A percentile compares a stretch with the other conserved stretches of the same genome.
These are phyloP conservation scores for Leptinotarsa juncta DNA, from an alignment of 2,888 invertebrate genomes.

Conservation along the genomic window DNA sequence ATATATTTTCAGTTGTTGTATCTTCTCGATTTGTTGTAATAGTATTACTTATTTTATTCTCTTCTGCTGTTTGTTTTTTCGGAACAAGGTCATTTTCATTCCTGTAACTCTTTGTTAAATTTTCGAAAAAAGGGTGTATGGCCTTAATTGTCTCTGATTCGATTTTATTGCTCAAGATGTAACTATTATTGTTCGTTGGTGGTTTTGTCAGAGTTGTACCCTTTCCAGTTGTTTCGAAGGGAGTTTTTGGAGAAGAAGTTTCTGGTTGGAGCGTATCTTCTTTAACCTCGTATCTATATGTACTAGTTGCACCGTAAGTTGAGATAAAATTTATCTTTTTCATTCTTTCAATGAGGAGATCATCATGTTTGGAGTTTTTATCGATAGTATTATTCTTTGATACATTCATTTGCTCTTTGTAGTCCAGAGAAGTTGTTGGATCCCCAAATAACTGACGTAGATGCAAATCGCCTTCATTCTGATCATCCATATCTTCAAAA, in stretches of 20 bases:
- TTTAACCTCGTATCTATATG: constrained; percentile 48
- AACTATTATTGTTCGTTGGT: constrained; percentile 49
- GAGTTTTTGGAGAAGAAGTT: constrained; percentile 40
- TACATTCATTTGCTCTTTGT: constrained; percentile 54
- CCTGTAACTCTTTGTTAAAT: constrained; percentile 36
- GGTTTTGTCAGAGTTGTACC: constrained; percentile 48
- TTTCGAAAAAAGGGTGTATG: constrained; percentile 39
- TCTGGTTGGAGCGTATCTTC: constrained; percentile 30
- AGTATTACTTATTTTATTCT: constrained; percentile 57
- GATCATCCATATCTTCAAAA: constrained; percentile 39
- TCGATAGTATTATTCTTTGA: constrained; percentile 53
- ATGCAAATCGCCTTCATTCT: constrained; percentile 44
- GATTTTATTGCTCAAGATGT: constrained; percentile 60
- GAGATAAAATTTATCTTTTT: constrained; percentile 67
- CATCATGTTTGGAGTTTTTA: constrained; percentile 57
- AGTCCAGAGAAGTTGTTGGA: constrained; percentile 53
- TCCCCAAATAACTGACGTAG: constrained; percentile 51
- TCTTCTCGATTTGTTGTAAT: constrained; percentile 49
- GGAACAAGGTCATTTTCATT: constrained; percentile 33
- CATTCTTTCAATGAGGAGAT: constrained; percentile 64
- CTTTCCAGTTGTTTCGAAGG: constrained; percentile 47
- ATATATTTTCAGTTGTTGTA: constrained; percentile 44
- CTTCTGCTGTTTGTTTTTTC: constrained; percentile 51
- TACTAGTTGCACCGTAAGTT: constrained; percentile 70
- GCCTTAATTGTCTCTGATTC: constrained; percentile 56